A percentile compares a stretch with the other conserved stretches of the same genome.
Conservation (phyloP, 1,140 invertebrate genomes). For the Melanaphis sacchari region DNA sequence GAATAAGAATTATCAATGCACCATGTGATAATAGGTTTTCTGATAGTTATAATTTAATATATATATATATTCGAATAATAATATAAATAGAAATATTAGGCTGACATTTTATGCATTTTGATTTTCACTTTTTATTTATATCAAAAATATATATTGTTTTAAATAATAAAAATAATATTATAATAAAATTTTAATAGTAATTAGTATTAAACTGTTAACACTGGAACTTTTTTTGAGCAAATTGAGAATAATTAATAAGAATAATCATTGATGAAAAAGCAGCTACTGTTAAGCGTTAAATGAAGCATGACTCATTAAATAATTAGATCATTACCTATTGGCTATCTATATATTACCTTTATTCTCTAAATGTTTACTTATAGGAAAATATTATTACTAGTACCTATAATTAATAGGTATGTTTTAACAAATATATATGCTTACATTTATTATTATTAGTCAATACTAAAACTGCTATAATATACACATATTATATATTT, state of each 20-base stretch:
- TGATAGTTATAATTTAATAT: too few relatives aligned
- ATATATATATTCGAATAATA: neutral
- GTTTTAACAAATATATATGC: too few relatives aligned
- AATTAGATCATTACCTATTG: neutral
- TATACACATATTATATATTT: neutral
- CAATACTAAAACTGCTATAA: neutral
- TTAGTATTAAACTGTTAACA: neutral
- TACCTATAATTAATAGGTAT: too few relatives aligned
- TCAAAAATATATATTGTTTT: too few relatives aligned
- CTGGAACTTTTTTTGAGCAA: neutral
- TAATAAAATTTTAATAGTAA: too few relatives aligned
- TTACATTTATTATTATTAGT: neutral
- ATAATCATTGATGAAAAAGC: neutral
- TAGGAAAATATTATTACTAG: neutral
- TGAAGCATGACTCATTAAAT: neutral
- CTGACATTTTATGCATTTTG: neutral
- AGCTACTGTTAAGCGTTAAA: neutral
- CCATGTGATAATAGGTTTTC: too few relatives aligned
- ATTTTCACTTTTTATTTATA: too few relatives aligned
- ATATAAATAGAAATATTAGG: neutral
- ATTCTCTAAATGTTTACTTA: neutral
- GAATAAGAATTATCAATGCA: too few relatives aligned
- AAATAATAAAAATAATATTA: too few relatives aligned
- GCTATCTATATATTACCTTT: neutral
- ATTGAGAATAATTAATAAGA: neutral